These are phyloP conservation scores for Chelidonichthys spinosus DNA, from an alignment of 2,797 vertebrate genomes.

Conservation along the genomic window DNA sequence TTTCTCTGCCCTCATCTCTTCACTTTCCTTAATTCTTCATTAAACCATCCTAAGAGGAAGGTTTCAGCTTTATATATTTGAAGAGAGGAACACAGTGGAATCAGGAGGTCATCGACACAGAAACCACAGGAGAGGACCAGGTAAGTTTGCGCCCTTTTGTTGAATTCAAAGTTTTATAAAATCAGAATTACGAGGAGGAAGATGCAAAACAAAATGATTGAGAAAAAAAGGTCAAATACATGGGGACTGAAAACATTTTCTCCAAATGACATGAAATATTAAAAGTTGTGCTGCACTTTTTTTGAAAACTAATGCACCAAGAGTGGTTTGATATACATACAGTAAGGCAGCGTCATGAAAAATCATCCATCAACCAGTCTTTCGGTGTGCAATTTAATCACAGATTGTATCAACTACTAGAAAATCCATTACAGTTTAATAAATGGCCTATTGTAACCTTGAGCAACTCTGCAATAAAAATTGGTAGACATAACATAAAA, in stretches of 20 bases:
- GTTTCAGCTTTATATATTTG: too few species aligned
- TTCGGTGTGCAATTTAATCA: conserved; percentile 41
- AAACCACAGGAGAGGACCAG: too few species aligned
- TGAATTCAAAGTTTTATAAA: too few species aligned
- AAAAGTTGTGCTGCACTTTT: conserved; percentile 9
- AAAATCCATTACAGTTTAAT: conserved; percentile 73
- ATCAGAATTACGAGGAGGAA: too few species aligned
- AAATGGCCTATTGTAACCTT: conserved; percentile 72
- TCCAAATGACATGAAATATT: conserved; percentile 23
- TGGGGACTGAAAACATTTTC: background rate
- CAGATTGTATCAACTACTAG: conserved; percentile 58
- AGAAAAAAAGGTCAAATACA: too few species aligned
- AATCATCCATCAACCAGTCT: conserved; percentile 28
- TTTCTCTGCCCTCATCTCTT: too few species aligned
- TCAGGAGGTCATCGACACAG: too few species aligned
- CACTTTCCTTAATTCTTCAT: too few species aligned
- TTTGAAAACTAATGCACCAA: conserved; percentile 21
- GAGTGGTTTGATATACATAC: background rate
- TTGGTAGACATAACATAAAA: conserved; percentile 70
- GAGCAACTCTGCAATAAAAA: conserved; percentile 61
- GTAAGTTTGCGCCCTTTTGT: too few species aligned
- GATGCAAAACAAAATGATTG: too few species aligned
- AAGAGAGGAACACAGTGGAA: too few species aligned
- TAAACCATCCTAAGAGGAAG: too few species aligned
- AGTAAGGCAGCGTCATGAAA: conserved; percentile 30